Conservation (phyloP, 2,113 vertebrate species). For the Phaethon lepturus region DNA sequence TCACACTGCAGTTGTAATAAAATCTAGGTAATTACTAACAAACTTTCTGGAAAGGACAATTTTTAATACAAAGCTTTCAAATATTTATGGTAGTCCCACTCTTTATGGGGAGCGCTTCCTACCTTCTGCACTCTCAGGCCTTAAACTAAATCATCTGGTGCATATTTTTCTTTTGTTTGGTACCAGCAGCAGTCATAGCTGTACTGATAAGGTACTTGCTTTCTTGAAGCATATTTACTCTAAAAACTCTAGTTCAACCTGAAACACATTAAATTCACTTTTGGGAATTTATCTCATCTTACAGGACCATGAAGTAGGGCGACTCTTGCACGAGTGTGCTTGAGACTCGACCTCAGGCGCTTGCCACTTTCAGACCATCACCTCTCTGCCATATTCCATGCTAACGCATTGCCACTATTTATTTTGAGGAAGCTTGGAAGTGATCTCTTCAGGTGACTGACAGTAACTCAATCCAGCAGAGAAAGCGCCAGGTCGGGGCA, state of each 20-base stretch:
- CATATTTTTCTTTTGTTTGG: background rate
- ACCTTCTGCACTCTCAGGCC: background rate
- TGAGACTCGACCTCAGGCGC: background rate
- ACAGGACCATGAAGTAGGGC: conserved; percentile 2
- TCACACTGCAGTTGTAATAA: background rate
- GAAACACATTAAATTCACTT: background rate
- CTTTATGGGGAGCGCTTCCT: background rate
- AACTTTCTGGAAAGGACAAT: background rate
- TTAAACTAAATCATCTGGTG: background rate
- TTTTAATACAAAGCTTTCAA: background rate
- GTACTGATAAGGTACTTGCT: background rate
- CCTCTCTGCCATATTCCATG: background rate
- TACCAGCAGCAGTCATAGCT: background rate
- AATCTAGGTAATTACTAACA: background rate
- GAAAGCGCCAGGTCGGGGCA: background rate
- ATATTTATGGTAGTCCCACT: background rate
- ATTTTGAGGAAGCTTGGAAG: background rate
- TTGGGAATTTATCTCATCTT: background rate
- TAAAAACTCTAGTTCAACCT: background rate
- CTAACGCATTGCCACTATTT: fast-evolving
- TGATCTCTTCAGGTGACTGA: background rate
- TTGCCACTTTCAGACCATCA: background rate
- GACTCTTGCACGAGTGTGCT: background rate
- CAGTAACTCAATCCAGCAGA: background rate
- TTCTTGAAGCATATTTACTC: background rate